Evolutionary conservation across 2,797 vertebrate species (phyloP).

Genomic region (Bradypodion pumilum): DNA sequence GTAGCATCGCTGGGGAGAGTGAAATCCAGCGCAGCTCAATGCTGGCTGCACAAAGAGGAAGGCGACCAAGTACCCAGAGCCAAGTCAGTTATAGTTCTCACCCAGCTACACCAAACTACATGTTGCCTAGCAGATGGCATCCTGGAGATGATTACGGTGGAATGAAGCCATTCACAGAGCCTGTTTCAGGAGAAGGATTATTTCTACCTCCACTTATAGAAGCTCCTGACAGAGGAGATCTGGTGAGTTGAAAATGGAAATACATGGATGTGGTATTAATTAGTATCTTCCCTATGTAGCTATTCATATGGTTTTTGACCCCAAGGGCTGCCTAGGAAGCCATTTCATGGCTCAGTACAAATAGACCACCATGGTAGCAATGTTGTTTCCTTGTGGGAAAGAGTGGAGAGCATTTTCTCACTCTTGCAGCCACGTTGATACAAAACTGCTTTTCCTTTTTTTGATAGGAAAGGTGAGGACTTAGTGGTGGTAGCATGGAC

Average conservation of each 20-base stretch:
- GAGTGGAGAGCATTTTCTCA: no score
- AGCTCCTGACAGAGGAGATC: constrained; percentile 60
- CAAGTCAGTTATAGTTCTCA: constrained; percentile 77
- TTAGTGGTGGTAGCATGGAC: no score
- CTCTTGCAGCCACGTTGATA: no score
- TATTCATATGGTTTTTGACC: not conserved
- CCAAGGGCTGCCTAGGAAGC: no score
- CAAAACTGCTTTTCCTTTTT: no score
- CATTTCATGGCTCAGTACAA: no score
- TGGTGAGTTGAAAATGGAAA: constrained; percentile 47
- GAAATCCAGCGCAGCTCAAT: constrained; percentile 73
- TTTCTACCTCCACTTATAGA: constrained; percentile 80
- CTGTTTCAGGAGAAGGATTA: constrained; percentile 36
- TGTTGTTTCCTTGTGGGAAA: no score
- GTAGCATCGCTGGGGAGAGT: constrained; percentile 67
- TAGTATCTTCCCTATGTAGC: not conserved
- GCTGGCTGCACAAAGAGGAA: constrained; percentile 68
- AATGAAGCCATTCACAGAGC: constrained; percentile 47
- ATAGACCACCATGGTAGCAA: no score
- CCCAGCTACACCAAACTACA: constrained; percentile 66
- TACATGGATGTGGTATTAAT: not conserved
- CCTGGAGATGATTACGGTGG: constrained; percentile 74
- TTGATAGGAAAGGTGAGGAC: no score
- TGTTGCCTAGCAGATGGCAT: constrained; percentile 74
- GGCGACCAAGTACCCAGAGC: constrained; percentile 80